These are phyloP conservation scores for Molorchus minor DNA, from an alignment of 2,888 invertebrate species.

Conservation along the genomic window DNA sequence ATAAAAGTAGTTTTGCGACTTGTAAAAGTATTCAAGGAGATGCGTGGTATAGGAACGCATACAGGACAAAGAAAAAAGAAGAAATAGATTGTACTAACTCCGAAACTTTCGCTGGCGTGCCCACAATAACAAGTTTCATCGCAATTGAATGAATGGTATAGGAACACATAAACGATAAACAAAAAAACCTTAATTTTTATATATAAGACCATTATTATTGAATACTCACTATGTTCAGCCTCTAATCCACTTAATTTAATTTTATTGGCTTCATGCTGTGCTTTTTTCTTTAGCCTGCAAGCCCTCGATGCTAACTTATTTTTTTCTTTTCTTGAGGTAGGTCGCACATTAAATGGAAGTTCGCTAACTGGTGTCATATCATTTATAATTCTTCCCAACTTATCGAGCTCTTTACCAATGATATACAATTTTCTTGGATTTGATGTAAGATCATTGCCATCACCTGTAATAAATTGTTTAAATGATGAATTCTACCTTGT, in stretches of 20 bases:
- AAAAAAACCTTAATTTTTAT: no score
- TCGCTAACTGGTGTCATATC: constrained; percentile 97
- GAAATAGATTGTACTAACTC: no score
- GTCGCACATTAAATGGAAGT: constrained; percentile 86
- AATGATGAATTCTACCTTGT: no score
- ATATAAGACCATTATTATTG: no score
- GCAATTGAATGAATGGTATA: no score
- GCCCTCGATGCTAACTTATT: constrained; percentile 97
- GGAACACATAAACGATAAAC: no score
- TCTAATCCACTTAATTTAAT: constrained; percentile 93
- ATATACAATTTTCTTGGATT: constrained; percentile 90
- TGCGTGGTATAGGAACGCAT: no score
- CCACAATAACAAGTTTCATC: no score
- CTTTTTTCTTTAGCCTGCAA: constrained; percentile 97
- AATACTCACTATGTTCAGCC: constrained; percentile 88
- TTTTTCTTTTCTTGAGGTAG: constrained; percentile 96
- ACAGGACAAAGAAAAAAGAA: no score
- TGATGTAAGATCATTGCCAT: constrained; percentile 96
- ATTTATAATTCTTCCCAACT: constrained; percentile 89
- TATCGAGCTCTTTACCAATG: constrained; percentile 93
- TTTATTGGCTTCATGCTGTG: constrained; percentile 98
- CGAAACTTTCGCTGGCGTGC: no score
- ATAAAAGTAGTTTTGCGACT: no score
- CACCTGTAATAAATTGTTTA: constrained; percentile 69
- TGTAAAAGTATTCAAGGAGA: no score